Evolutionary conservation across 2,888 invertebrate genomes (phyloP).

Genomic region (Tillus elongatus): DNA sequence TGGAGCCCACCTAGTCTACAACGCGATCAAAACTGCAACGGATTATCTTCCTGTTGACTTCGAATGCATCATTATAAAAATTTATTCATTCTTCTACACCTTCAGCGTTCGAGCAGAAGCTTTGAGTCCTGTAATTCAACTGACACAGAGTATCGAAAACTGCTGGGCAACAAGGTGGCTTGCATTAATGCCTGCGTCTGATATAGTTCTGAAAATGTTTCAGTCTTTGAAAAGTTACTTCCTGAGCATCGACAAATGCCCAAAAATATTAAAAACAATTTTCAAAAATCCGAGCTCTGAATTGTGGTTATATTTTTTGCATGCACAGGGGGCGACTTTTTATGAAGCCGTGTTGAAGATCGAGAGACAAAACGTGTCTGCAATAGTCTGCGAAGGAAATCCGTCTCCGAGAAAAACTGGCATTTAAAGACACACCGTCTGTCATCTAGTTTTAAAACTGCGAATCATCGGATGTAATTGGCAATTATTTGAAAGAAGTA

Average conservation of each 20-base stretch:
- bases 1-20: slow-evolving; percentile 20
- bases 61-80: slow-evolving; percentile 24
- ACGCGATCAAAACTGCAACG: slow-evolving; percentile 26
- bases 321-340: no score
- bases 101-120: slow-evolving; percentile 26
- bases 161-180: slow-evolving; percentile 24
- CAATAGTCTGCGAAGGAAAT: no score
- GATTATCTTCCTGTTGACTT: slow-evolving; percentile 25
- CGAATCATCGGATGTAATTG: slow-evolving; percentile 10
- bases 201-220: slow-evolving; percentile 29
- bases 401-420: no score
- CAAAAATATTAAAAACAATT: no score
- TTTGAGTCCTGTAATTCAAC: slow-evolving; percentile 20
- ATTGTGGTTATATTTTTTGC: slow-evolving; percentile 29
- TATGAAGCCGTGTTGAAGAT: no score
- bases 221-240: slow-evolving; percentile 29
- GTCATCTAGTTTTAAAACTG: no score
- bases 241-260: slow-evolving; percentile 28
- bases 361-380: no score
- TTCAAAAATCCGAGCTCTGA: slow-evolving; percentile 26
- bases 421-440: no score
- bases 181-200: slow-evolving; percentile 23
- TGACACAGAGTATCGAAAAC: slow-evolving; percentile 20
- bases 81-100: slow-evolving; percentile 26
- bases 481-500: slow-evolving; percentile 7